Percentiles rank a stretch among this genome's conserved stretches.
phyloP scores from a whole-genome alignment of 1,140 invertebrate genomes.

The Andrena cerasifolii region DNA sequence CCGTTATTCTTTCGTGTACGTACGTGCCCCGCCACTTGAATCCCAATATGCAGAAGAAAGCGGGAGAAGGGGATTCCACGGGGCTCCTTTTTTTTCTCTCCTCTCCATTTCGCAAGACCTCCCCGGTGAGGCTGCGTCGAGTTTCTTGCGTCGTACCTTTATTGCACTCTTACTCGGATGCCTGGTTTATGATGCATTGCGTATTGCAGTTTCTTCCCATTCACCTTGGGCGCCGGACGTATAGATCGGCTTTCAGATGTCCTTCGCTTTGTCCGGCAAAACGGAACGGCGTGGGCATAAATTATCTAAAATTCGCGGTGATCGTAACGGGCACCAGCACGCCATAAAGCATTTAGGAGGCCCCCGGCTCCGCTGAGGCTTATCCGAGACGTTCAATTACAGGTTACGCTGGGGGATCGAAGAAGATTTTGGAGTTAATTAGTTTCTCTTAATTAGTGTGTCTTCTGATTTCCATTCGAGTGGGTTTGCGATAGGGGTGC shows the following conservation, averaged over 20 bases:
- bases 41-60: conserved; percentile 19
- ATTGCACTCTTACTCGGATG: conserved; percentile 32
- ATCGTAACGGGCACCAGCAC: background rate
- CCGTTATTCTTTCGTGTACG: conserved; percentile 59
- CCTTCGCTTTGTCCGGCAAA: conserved; percentile 19
- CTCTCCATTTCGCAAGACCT: conserved; percentile 48
- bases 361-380: too few relatives aligned
- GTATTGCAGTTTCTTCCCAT: conserved; percentile 30
- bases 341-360: too few relatives aligned
- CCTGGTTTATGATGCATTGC: conserved; percentile 47
- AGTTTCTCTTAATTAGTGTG: too few relatives aligned
- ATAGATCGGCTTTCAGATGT: conserved; percentile 25
- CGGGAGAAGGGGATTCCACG: background rate
- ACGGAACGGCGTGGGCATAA: background rate
- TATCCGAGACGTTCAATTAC: too few relatives aligned
- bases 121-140: conserved; percentile 13
- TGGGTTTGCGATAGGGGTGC: background rate
- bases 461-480: too few relatives aligned
- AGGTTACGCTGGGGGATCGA: too few relatives aligned
- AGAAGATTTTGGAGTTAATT: too few relatives aligned
- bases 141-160: background rate
- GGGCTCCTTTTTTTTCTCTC: background rate
- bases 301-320: conserved; percentile 19
- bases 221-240: conserved; percentile 42
- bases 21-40: conserved; percentile 21